Percentiles rank a stretch among this genome's conserved stretches.
Conservation (phyloP, 2,113 vertebrate genomes). For the Alouatta palliata region DNA sequence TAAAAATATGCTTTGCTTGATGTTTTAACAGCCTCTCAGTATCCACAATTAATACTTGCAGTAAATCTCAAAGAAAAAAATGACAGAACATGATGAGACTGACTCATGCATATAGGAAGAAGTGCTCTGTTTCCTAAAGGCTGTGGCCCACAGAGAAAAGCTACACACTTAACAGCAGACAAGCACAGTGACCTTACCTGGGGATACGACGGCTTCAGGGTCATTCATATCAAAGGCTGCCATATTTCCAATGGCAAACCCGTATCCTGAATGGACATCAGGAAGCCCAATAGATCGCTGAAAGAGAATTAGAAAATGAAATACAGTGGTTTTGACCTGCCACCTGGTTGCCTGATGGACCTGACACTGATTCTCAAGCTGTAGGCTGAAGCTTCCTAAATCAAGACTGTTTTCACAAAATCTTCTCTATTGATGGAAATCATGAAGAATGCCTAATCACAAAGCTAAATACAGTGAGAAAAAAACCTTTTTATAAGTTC, state of each 20-base stretch:
- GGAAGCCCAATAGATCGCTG: slow-evolving; percentile 97
- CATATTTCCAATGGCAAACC: slow-evolving; percentile 99
- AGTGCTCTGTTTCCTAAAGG: not conserved
- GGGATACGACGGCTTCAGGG: slow-evolving; percentile 95
- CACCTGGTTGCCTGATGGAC: not conserved
- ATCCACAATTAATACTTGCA: not conserved
- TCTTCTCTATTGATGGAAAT: not conserved
- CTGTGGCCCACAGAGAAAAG: not conserved
- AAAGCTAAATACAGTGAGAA: not conserved
- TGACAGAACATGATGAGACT: not conserved
- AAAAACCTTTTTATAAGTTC: not conserved
- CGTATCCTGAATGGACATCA: slow-evolving; percentile 98
- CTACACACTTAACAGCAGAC: not conserved
- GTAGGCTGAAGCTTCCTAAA: not conserved
- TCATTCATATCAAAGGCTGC: slow-evolving; percentile 97
- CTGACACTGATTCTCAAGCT: not conserved
- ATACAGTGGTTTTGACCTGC: not conserved
- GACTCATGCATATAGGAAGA: not conserved
- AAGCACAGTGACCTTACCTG: slow-evolving; percentile 85
- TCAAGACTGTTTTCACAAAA: not conserved
- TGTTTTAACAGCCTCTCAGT: not conserved
- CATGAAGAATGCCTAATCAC: not conserved
- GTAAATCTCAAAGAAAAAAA: not conserved
- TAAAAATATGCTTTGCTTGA: not conserved
- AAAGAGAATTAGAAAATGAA: slow-evolving; percentile 52